A percentile compares a stretch with the other conserved stretches of the same genome.
Conservation (phyloP, 2,113 vertebrate species). For the Corythornis cristatus region DNA sequence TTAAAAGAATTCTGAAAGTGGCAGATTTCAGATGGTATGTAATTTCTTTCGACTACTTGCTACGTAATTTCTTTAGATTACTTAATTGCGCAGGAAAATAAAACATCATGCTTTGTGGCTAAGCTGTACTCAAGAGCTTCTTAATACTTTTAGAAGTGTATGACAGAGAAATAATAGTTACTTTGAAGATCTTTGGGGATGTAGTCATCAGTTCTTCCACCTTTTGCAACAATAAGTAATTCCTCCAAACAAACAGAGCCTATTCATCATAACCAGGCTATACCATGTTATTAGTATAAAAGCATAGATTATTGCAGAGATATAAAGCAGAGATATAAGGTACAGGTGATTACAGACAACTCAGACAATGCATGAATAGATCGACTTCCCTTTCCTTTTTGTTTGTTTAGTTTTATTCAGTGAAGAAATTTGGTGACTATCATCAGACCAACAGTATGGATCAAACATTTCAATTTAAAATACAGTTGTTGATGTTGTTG, state of each 20-base stretch:
- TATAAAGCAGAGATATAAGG: neutral
- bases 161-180: neutral
- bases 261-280: neutral
- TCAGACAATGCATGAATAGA: neutral
- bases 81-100: neutral
- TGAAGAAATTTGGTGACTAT: neutral
- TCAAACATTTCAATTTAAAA: neutral
- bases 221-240: neutral
- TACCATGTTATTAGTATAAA: neutral
- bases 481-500: neutral
- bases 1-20: neutral
- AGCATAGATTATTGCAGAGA: neutral
- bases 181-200: neutral
- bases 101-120: neutral
- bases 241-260: neutral
- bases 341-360: neutral
- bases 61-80: neutral
- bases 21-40: neutral
- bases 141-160: neutral
- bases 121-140: neutral
- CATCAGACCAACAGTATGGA: neutral
- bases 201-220: neutral
- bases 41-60: neutral
- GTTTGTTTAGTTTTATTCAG: neutral
- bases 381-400: neutral